phyloP scores from a whole-genome alignment of 2,113 vertebrate genomes.

The Anas platyrhynchos region DNA sequence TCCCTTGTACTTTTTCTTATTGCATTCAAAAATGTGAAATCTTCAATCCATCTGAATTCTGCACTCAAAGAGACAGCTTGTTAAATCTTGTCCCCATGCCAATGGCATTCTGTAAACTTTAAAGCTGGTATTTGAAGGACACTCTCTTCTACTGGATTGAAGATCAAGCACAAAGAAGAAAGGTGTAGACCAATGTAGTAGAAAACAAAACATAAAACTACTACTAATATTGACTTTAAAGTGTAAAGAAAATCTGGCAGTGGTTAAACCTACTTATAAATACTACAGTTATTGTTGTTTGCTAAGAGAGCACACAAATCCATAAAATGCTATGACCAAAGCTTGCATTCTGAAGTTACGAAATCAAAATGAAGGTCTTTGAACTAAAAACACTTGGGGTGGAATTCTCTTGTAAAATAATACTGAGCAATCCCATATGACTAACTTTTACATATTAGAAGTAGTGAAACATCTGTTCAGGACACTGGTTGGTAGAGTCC shows the following conservation, averaged over 20 bases:
- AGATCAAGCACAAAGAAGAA: neutral
- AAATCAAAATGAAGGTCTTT: neutral
- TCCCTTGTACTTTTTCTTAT: neutral
- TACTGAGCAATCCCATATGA: neutral
- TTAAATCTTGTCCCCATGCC: neutral
- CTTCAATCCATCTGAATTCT: neutral
- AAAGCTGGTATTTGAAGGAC: constrained; percentile 10
- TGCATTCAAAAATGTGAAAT: neutral
- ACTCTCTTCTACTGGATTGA: neutral
- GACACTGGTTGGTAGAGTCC: too few relatives aligned
- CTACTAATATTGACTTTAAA: neutral
- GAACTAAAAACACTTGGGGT: neutral
- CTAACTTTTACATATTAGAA: neutral
- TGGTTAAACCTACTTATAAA: neutral
- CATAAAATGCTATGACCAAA: neutral
- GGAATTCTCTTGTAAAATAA: neutral
- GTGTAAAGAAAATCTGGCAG: neutral
- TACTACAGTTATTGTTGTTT: neutral
- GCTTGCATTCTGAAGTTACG: neutral
- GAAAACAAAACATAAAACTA: neutral
- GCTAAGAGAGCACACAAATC: neutral
- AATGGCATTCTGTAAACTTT: neutral
- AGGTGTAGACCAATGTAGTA: neutral
- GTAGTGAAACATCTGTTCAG: neutral
- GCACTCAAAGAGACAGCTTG: neutral